Base-by-base conservation (phyloP, 2,888 invertebrate genomes). In the Leptogaster cylindrica region DNA sequence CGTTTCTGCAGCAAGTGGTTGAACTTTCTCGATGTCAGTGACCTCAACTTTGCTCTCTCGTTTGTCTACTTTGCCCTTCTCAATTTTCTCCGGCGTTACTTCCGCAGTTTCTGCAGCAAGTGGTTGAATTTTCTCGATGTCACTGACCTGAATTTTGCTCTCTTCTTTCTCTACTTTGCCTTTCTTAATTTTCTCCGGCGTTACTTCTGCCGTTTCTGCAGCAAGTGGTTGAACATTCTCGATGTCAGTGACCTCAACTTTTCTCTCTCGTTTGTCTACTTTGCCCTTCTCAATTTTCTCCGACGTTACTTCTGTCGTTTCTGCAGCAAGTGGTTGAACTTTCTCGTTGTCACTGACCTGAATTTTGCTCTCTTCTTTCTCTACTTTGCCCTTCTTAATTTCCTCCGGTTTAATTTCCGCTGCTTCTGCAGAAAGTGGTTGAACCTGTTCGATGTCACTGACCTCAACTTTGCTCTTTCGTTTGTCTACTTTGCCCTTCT, bases 351-450 rank as follows among this genome's bases (percentile, higher is more conserved):
- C 48, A 31, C 55, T 63, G 20, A 68, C 27, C 1, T 63, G 36
- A 18, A 23, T 8, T 48, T 50, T 41, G 1, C 1, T 10, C 52
- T 41, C 14, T 28, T 14, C 31, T 20, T 41, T 36, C 31, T 41
- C 55, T 10, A n/a, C 18, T 50, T 68, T 48, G 8, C 1, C 27
- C 12, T 64, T 41, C 12, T 41, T 28, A n/a, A 46, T 2, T 33
- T 64, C 39, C 25, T 50, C 46, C 16, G 25, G 8, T 0, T 51
- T 41, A 0, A 63, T 66, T 16, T 64, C 48, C 0, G 66, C 46
- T 5, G 48, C 33, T 52, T 73, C 70, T 4, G 69, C 68, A 10
- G 50, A 65, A 39, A 70, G 67, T 3, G 39, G 64, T 64, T 67
- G 67, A 7, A 52, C n/a, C 3, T 28, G 2, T 7, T 39, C 27